These are phyloP conservation scores for Carposina sasakii DNA, from an alignment of 1,140 invertebrate genomes.

Conservation along the genomic window DNA sequence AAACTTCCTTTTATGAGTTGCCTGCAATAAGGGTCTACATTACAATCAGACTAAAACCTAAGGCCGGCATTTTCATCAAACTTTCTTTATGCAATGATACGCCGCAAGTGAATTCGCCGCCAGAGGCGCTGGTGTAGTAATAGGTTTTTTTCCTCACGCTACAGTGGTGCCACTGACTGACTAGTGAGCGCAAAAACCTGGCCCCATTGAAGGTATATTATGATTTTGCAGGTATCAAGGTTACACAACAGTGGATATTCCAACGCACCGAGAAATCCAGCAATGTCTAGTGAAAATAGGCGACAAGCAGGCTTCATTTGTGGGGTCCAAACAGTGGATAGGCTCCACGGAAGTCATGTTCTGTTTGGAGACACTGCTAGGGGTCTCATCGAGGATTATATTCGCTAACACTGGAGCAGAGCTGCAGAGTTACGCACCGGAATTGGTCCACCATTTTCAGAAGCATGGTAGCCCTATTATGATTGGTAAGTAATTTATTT, in stretches of 20 bases:
- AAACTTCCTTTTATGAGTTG: too few relatives aligned
- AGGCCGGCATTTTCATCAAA: too few relatives aligned
- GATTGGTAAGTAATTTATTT: conserved; percentile 83
- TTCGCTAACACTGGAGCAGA: conserved; percentile 89
- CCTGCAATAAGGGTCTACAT: too few relatives aligned
- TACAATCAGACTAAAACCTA: too few relatives aligned
- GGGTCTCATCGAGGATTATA: conserved; percentile 88
- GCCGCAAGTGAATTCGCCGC: too few relatives aligned
- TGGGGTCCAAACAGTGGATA: conserved; percentile 97
- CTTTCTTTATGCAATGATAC: too few relatives aligned
- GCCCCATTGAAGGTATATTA: too few relatives aligned
- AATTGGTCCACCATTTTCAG: conserved; percentile 92
- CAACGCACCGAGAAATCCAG: conserved; percentile 92
- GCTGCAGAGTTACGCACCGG: conserved; percentile 83
- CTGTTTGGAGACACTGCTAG: conserved; percentile 87
- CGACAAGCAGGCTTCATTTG: conserved; percentile 91
- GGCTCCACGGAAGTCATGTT: conserved; percentile 98
- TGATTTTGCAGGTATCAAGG: conserved; percentile 83
- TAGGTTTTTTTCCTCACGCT: too few relatives aligned
- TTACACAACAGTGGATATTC: conserved; percentile 87
- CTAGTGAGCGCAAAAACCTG: too few relatives aligned
- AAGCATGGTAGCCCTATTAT: conserved; percentile 97
- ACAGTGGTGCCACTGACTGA: too few relatives aligned
- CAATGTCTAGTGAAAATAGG: conserved; percentile 95
- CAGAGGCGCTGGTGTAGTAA: too few relatives aligned